Percentiles rank a stretch among this genome's conserved stretches.
Evolutionary conservation across 92 coral and sea anemone genomes (phyloP).

Genomic region (Parazoanthus darwini): DNA sequence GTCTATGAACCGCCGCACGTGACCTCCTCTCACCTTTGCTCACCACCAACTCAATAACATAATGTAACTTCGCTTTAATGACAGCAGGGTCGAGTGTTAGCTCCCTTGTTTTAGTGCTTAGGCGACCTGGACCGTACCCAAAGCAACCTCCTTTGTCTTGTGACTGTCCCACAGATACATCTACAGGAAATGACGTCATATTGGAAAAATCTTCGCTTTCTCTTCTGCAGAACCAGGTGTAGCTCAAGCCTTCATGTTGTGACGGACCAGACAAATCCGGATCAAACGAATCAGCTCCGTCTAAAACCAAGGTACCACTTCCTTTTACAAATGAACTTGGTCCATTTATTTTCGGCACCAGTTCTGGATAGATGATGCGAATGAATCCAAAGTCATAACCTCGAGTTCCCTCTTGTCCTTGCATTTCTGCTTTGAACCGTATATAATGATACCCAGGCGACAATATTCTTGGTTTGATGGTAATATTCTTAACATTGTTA

Average conservation of each 20-base stretch:
- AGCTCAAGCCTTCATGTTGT: background rate
- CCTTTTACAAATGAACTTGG: conserved; percentile 33
- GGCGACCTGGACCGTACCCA: conserved; percentile 59
- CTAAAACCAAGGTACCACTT: conserved; percentile 35
- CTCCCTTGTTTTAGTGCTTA: background rate
- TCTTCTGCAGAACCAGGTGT: conserved; percentile 52
- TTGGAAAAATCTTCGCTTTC: conserved; percentile 21
- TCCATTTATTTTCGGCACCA: conserved; percentile 40
- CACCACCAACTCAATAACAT: conserved; percentile 62
- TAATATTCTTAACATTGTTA: background rate
- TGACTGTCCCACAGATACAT: conserved; percentile 7
- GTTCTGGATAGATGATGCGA: background rate
- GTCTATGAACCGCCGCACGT: conserved; percentile 26
- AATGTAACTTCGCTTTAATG: conserved; percentile 64
- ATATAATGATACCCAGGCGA: conserved; percentile 31
- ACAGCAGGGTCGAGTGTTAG: conserved; percentile 45
- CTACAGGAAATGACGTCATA: conserved; percentile 36
- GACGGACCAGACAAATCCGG: conserved; percentile 28
- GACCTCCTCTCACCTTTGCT: conserved; percentile 50
- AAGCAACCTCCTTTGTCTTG: conserved; percentile 48
- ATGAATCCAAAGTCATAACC: conserved; percentile 49
- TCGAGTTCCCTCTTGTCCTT: background rate
- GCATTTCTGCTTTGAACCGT: conserved; percentile 31
- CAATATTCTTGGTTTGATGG: conserved; percentile 6
- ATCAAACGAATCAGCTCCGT: conserved; percentile 29